These are phyloP conservation scores for Takifugu flavidus DNA, from an alignment of 2,113 vertebrate genomes.

Conservation along the genomic window DNA sequence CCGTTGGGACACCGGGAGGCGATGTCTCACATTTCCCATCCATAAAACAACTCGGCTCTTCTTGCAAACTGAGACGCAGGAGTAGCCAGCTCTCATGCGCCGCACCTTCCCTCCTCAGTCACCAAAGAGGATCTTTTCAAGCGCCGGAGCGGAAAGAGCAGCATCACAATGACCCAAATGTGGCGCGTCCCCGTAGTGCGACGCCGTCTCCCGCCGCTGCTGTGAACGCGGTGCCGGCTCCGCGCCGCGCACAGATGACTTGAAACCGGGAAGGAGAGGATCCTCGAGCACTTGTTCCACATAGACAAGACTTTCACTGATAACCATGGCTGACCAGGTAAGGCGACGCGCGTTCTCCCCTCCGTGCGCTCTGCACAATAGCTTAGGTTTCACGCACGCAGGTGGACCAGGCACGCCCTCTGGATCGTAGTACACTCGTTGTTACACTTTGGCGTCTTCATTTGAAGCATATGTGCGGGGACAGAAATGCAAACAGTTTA, in stretches of 20 bases:
- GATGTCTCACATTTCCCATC: conserved; percentile 4
- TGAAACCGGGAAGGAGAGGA: conserved; percentile 40
- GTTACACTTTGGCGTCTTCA: too few species aligned
- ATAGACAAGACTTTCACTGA: conserved; percentile 44
- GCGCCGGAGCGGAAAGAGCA: conserved; percentile 13
- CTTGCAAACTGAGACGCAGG: conserved; percentile 36
- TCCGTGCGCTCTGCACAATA: conserved; percentile 23
- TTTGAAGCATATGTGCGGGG: too few species aligned
- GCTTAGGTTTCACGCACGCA: neutral
- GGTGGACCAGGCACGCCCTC: neutral
- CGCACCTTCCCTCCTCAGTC: conserved; percentile 19
- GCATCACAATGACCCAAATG: too few species aligned
- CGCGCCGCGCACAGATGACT: conserved; percentile 52
- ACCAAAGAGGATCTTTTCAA: conserved; percentile 28
- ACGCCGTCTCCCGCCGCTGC: conserved; percentile 20
- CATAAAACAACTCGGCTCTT: conserved; percentile 12
- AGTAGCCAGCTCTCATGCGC: conserved; percentile 26
- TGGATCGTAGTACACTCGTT: neutral
- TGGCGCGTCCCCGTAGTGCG: conserved; percentile 43
- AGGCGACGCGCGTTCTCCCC: conserved; percentile 20
- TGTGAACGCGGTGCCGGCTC: conserved; percentile 37
- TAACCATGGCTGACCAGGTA: conserved; percentile 77
- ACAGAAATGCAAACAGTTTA: too few species aligned
- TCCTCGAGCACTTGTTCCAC: conserved; percentile 31
- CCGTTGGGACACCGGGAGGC: conserved; percentile 32